Percentiles rank a stretch among this genome's conserved stretches.
These are phyloP conservation scores for Nansenia antarctica DNA, from an alignment of 2,113 vertebrate species.

Conservation along the genomic window DNA sequence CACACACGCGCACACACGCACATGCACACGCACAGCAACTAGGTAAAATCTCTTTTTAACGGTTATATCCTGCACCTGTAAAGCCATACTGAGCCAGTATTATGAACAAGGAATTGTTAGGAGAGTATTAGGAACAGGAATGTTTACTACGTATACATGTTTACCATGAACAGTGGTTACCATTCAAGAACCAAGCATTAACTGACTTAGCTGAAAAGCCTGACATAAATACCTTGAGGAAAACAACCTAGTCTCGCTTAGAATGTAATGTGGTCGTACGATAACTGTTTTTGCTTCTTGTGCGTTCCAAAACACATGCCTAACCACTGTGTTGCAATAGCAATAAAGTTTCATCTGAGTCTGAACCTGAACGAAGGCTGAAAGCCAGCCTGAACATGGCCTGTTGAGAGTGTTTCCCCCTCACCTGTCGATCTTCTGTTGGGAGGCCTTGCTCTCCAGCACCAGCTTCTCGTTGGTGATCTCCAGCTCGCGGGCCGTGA, in stretches of 20 bases:
- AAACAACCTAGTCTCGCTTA: not conserved
- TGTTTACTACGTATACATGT: too few relatives aligned
- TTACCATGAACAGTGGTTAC: constrained; percentile 32
- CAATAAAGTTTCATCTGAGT: too few relatives aligned
- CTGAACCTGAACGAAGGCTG: too few relatives aligned
- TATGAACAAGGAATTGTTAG: constrained; percentile 6
- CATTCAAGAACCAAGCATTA: constrained; percentile 18
- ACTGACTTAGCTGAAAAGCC: not conserved
- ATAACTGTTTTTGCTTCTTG: too few relatives aligned
- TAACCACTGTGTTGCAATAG: too few relatives aligned
- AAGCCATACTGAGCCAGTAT: constrained; percentile 10
- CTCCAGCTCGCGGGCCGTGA: constrained; percentile 92
- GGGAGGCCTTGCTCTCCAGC: constrained; percentile 92
- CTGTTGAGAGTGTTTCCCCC: not conserved
- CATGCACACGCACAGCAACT: not conserved
- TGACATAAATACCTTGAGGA: constrained; percentile 12
- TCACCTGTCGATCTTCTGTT: constrained; percentile 96
- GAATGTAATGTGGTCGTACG: not conserved
- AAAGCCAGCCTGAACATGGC: too few relatives aligned
- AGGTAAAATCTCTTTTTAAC: not conserved
- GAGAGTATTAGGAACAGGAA: too few relatives aligned
- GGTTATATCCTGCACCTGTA: not conserved
- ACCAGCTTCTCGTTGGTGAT: constrained; percentile 93
- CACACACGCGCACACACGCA: not conserved
- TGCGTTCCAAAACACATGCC: too few relatives aligned